phyloP scores from a whole-genome alignment of 2,113 vertebrate species.

The Leucosticte australis region DNA sequence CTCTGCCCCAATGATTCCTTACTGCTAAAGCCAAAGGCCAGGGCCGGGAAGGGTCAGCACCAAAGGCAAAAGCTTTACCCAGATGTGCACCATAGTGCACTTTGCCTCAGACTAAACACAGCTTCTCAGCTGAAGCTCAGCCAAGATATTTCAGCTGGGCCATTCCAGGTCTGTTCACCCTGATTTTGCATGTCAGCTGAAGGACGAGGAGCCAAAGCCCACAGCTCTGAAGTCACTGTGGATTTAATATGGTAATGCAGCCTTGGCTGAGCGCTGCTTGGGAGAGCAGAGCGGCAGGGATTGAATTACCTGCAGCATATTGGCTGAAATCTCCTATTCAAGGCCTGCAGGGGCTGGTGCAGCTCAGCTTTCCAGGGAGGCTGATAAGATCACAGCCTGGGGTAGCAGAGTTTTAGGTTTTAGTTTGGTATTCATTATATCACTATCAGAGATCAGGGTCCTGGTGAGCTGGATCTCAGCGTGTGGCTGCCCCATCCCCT shows the following conservation, averaged over 20 bases:
- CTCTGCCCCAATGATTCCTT: not conserved
- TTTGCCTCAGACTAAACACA: not conserved
- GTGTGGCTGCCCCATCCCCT: not conserved
- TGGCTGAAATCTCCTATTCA: not conserved
- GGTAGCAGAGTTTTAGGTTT: slow-evolving; percentile 10
- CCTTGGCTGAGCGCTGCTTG: not conserved
- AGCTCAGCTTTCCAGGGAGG: slow-evolving; percentile 29
- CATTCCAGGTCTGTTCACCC: not conserved
- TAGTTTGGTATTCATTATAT: slow-evolving; percentile 26
- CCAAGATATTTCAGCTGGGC: not conserved
- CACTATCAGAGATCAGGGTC: not conserved
- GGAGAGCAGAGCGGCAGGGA: not conserved
- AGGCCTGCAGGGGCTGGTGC: not conserved
- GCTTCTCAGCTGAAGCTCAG: not conserved
- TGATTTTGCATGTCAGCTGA: slow-evolving; percentile 34
- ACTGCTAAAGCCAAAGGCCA: not conserved
- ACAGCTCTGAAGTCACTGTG: not conserved
- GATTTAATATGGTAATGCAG: slow-evolving; percentile 43
- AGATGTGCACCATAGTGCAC: not conserved
- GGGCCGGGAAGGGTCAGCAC: not conserved
- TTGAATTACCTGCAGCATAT: slow-evolving; percentile 49
- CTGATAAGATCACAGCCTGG: not conserved
- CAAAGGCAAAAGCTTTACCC: not conserved
- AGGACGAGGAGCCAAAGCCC: slow-evolving; percentile 22
- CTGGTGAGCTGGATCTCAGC: not conserved